These are phyloP conservation scores for Hypercompe scribonia DNA, from an alignment of 2,888 invertebrate species.

Conservation along the genomic window DNA sequence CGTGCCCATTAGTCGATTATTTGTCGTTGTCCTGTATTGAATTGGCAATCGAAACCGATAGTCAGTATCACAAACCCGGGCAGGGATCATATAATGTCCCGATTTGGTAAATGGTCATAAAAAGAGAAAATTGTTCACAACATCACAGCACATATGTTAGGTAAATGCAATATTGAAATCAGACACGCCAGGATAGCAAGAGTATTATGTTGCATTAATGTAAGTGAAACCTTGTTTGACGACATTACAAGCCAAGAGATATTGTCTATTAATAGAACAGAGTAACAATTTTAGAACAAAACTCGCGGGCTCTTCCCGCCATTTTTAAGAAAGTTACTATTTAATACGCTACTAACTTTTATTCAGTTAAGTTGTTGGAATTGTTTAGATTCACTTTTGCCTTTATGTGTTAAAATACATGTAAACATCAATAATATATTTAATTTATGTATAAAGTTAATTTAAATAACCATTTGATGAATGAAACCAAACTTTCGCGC, in stretches of 20 bases:
- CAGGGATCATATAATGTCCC: too few relatives aligned
- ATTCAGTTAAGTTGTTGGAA: too few relatives aligned
- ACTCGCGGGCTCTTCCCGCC: background rate
- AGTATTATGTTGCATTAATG: constrained; percentile 11
- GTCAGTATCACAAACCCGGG: background rate
- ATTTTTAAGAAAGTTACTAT: too few relatives aligned
- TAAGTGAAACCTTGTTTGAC: constrained; percentile 2
- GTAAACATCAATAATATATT: too few relatives aligned
- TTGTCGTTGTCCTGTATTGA: background rate
- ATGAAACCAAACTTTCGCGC: too few relatives aligned
- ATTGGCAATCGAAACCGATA: background rate
- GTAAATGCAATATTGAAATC: background rate
- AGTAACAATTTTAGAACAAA: constrained; percentile 21
- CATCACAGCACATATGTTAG: background rate
- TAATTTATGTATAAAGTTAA: too few relatives aligned
- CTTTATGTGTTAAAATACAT: too few relatives aligned
- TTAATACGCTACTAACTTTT: too few relatives aligned
- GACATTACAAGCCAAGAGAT: constrained; percentile 1
- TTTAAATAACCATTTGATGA: too few relatives aligned
- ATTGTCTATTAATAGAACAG: constrained; percentile 21
- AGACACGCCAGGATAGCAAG: constrained; percentile 8
- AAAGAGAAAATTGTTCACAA: background rate
- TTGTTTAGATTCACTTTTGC: too few relatives aligned
- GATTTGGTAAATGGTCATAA: too few relatives aligned
- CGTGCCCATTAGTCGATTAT: background rate